A percentile compares a stretch with the other conserved stretches of the same genome.
Evolutionary conservation across 1,140 invertebrate genomes (phyloP).

Genomic region (Musca domestica): DNA sequence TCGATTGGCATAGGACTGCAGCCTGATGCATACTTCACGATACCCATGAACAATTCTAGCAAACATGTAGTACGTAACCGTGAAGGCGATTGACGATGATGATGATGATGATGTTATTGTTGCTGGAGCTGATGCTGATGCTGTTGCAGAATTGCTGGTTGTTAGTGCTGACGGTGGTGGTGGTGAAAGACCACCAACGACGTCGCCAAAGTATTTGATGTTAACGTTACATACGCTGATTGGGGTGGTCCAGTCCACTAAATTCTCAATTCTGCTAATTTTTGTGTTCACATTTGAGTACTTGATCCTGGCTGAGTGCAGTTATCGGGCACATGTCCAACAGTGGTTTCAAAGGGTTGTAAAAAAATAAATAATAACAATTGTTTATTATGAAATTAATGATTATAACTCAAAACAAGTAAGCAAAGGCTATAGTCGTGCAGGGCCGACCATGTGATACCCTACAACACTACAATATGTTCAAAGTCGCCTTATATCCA

Average conservation of each 20-base stretch:
- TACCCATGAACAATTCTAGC: conserved; percentile 39
- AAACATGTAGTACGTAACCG: conserved; percentile 32
- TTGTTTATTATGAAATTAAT: no score
- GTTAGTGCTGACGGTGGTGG: conserved; percentile 1
- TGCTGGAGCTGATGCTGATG: neutral
- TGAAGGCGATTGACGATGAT: conserved; percentile 16
- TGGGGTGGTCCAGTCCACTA: conserved; percentile 7
- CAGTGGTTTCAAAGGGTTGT: no score
- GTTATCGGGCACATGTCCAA: no score
- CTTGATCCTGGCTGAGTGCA: conserved; percentile 29
- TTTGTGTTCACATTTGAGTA: conserved; percentile 41
- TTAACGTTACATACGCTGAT: conserved; percentile 8
- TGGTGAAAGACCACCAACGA: conserved; percentile 33
- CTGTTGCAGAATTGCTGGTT: conserved; percentile 5
- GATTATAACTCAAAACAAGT: no score
- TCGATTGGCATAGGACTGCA: conserved; percentile 27
- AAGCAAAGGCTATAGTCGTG: no score
- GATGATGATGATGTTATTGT: conserved; percentile 5
- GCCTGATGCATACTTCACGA: conserved; percentile 30
- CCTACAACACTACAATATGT: no score
- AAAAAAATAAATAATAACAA: no score
- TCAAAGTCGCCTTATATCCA: no score
- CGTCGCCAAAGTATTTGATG: conserved; percentile 19
- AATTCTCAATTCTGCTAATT: conserved; percentile 1
- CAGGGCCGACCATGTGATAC: no score